Conservation (phyloP, 2,113 vertebrate genomes). For the Labrus mixtus region DNA sequence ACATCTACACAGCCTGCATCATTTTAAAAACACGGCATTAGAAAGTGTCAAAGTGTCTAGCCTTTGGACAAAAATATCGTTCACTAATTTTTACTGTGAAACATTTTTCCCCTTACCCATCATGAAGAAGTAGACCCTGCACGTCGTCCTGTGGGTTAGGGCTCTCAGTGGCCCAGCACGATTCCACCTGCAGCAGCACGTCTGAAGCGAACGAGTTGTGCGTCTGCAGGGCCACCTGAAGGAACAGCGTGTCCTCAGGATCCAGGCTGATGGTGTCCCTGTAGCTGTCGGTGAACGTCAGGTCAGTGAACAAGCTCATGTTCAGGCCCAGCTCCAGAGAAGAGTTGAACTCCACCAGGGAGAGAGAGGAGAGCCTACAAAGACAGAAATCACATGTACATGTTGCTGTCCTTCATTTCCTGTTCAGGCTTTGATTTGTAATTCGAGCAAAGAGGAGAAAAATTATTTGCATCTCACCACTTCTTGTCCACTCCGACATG, state of each 20-base stretch:
- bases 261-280: constrained; percentile 1
- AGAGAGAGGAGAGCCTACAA: constrained; percentile 61
- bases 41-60: no score
- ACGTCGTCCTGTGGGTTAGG: constrained; percentile 26
- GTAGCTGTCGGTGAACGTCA: constrained; percentile 44
- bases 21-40: no score
- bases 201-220: constrained; percentile 60
- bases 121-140: constrained; percentile 65
- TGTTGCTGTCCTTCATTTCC: not conserved
- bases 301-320: constrained; percentile 68
- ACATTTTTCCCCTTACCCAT: constrained; percentile 62
- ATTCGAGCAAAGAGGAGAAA: not conserved
- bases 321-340: constrained; percentile 65
- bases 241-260: constrained; percentile 63
- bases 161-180: constrained; percentile 80
- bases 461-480: constrained; percentile 62
- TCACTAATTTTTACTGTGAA: not conserved
- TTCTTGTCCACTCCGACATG: constrained; percentile 47
- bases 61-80: no score
- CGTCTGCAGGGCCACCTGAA: constrained; percentile 71
- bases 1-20: no score
- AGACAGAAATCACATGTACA: not conserved
- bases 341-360: constrained; percentile 68
- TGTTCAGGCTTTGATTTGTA: not conserved
- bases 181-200: constrained; percentile 70